A percentile compares a stretch with the other conserved stretches of the same genome.
phyloP scores from a whole-genome alignment of 1,140 invertebrate species.

The Diabrotica virgifera region DNA sequence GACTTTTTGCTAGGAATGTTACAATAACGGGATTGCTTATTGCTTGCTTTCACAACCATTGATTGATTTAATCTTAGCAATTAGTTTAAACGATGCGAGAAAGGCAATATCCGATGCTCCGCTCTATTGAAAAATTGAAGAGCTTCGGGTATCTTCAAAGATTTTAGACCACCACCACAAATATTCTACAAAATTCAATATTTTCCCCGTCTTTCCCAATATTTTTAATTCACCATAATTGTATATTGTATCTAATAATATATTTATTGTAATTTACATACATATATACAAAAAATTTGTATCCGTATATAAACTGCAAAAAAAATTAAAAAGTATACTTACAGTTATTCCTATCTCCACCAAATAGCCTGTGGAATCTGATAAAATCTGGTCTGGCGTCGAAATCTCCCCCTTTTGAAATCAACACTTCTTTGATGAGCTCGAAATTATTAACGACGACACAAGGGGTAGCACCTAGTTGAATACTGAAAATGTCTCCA shows the following conservation, averaged over 20 bases:
- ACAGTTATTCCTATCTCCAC: conserved; percentile 75
- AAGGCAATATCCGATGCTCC: conserved; percentile 26
- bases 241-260: background rate
- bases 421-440: conserved; percentile 73
- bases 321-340: conserved; percentile 50
- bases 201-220: background rate
- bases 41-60: conserved; percentile 30
- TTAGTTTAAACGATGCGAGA: conserved; percentile 15
- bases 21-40: conserved; percentile 32
- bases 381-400: conserved; percentile 78
- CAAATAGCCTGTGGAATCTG: conserved; percentile 71
- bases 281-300: background rate
- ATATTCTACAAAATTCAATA: too few relatives aligned
- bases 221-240: too few relatives aligned
- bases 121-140: conserved; percentile 21
- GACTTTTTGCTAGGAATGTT: conserved; percentile 33
- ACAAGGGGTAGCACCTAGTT: conserved; percentile 66
- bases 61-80: background rate
- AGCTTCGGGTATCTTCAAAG: conserved; percentile 26
- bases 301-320: background rate
- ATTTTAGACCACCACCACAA: too few relatives aligned
- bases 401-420: conserved; percentile 76
- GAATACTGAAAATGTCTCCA: conserved; percentile 73
- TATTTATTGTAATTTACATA: background rate
- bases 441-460: conserved; percentile 74